Evolutionary conservation across 2,797 vertebrate species (phyloP).

Genomic region (Xenentodon cancila): DNA sequence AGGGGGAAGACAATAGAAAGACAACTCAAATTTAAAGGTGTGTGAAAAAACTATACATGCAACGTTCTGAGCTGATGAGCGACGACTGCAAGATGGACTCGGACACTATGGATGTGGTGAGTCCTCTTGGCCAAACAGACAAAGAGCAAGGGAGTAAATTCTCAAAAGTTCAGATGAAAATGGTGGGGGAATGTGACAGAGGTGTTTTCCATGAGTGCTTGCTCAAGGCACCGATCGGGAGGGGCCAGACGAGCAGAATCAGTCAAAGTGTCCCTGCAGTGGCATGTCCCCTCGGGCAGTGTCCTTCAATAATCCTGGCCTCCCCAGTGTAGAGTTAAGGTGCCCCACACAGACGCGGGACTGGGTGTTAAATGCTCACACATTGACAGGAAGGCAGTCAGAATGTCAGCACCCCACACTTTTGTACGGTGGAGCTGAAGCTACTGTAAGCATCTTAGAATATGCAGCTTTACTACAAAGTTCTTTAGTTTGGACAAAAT

Average conservation of each 20-base stretch:
- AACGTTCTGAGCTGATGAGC: slow-evolving; percentile 24
- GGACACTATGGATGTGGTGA: slow-evolving; percentile 30
- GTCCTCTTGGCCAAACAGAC: slow-evolving; percentile 26
- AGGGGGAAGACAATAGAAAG: slow-evolving; percentile 11
- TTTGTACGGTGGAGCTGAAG: slow-evolving; percentile 39
- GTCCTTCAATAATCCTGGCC: slow-evolving; percentile 74
- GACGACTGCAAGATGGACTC: slow-evolving; percentile 21
- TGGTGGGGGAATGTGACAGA: slow-evolving; percentile 64
- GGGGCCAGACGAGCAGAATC: slow-evolving; percentile 56
- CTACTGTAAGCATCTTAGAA: slow-evolving; percentile 40
- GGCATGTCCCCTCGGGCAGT: slow-evolving; percentile 66
- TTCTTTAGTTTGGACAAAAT: slow-evolving; percentile 24
- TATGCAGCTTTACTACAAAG: slow-evolving; percentile 25
- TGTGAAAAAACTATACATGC: slow-evolving; percentile 27
- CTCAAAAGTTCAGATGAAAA: slow-evolving; percentile 65
- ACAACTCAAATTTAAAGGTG: slow-evolving; percentile 8
- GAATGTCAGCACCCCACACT: slow-evolving; percentile 25
- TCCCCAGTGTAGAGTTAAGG: slow-evolving; percentile 37
- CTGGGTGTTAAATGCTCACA: slow-evolving; percentile 46
- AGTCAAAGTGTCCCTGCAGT: slow-evolving; percentile 65
- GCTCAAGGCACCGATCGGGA: slow-evolving; percentile 76
- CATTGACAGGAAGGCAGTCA: slow-evolving; percentile 53
- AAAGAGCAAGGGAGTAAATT: slow-evolving; percentile 38
- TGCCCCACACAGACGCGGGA: slow-evolving; percentile 44
- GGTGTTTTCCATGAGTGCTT: slow-evolving; percentile 77